Evolutionary conservation across 1,140 invertebrate species (phyloP), one percentile per base, ranked within the genome.

Genomic region (Penaeus chinensis): DNA sequence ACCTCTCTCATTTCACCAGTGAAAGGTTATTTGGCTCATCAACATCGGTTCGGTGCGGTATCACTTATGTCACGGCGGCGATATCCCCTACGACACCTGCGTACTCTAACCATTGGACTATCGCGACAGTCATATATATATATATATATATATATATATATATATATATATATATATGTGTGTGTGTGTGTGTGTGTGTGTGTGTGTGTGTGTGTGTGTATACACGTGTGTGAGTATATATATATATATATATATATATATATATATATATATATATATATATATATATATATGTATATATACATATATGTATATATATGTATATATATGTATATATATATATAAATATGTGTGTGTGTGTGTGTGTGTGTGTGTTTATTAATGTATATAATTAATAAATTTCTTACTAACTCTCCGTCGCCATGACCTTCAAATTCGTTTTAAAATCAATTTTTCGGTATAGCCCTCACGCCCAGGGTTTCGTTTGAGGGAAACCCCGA

Each of bases 181-280:
- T 71, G n/a, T 71, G n/a, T 71, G n/a, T 71, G n/a, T 71, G n/a
- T 71, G n/a, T 71, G n/a, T 71, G n/a, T 71, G n/a, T 71, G n/a
- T 71, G n/a, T 71, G n/a, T 71, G 27, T 27, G 27, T 71, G 32
- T 32, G 32, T 74, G 32, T 32, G 32, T 74, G 11, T 27, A 74
- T 74, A 74, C 32, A 74, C 32, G 27, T 32, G 27, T 74, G 27
- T 54, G 11, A 0, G 27, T 74, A 74, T 74, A 74, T 74, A 74
- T 74, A 74, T 13, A 74, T 74, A 32, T 37, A 74, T 74, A 74
- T 13, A 74, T 27, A 27, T 32, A 74, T 74, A 74, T 27, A 74
- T 74, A 27, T 74, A 74, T 74, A 74, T 74, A 74, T 74, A 27
- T 27, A 74, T 74, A 27, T 74, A 74, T 74, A 27, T 74, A 74